Percentiles rank a stretch among this genome's conserved stretches.
These are phyloP conservation scores for Chloroclystis v-ata DNA, from an alignment of 2,888 invertebrate species.

Conservation along the genomic window DNA sequence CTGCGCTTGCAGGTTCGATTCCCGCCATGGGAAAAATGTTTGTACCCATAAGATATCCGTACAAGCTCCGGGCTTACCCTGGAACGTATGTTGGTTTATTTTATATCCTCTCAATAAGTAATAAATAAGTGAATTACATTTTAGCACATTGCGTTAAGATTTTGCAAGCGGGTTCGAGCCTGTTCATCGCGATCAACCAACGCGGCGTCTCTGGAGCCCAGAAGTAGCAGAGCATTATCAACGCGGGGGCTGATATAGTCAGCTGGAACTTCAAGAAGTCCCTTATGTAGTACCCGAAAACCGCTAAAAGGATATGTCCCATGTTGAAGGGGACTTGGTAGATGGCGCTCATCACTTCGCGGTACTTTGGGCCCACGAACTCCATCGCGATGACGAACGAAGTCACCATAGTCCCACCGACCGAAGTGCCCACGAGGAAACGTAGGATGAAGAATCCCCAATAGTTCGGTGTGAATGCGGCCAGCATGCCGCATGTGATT, in stretches of 20 bases:
- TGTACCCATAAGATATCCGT: too few species aligned
- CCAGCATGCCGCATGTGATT: neutral
- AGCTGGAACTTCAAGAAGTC: neutral
- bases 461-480: neutral
- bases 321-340: neutral
- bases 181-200: neutral
- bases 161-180: neutral
- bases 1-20: too few species aligned
- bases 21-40: too few species aligned
- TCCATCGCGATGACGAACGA: neutral
- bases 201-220: slow-evolving; percentile 31
- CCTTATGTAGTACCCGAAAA: neutral
- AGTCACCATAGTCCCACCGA: neutral
- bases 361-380: neutral
- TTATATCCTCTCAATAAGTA: too few species aligned
- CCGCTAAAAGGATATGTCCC: neutral
- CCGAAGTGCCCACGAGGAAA: neutral
- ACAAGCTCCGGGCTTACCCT: too few species aligned
- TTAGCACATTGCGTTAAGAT: neutral
- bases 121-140: neutral
- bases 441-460: neutral
- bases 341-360: neutral
- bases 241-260: neutral
- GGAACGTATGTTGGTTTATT: too few species aligned
- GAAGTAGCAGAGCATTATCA: neutral